These are phyloP conservation scores for Hypomecis atomaria DNA, from an alignment of 2,888 invertebrate genomes.

Conservation along the genomic window DNA sequence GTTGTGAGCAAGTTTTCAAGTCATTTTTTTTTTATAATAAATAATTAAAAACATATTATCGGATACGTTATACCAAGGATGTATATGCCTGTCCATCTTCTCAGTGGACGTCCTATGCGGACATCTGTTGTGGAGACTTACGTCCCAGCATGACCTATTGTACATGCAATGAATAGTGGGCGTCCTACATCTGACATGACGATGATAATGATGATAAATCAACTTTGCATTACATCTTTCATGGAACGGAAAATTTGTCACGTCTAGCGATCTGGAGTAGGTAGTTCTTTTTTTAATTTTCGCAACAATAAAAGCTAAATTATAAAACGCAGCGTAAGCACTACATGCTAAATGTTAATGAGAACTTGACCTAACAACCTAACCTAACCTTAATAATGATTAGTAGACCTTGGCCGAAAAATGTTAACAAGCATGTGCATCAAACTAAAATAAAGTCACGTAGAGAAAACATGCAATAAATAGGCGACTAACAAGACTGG, in stretches of 20 bases:
- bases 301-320: background rate
- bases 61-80: no score
- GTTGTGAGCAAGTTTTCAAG: no score
- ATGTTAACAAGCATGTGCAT: slow-evolving; percentile 44
- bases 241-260: background rate
- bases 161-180: no score
- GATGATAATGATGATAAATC: no score
- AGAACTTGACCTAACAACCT: slow-evolving; percentile 18
- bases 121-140: no score
- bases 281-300: background rate
- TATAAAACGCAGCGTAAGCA: slow-evolving; percentile 5
- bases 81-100: no score
- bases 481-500: slow-evolving; percentile 28
- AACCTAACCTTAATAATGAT: slow-evolving; percentile 15
- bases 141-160: no score
- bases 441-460: slow-evolving; percentile 34
- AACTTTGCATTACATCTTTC: background rate
- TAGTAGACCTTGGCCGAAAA: slow-evolving; percentile 47
- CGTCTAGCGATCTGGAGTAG: no score
- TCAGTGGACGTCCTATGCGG: no score
- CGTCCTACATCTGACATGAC: no score
- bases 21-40: no score
- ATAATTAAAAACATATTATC: no score
- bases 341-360: slow-evolving; percentile 16
- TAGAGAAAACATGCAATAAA: slow-evolving; percentile 39